A percentile compares a stretch with the other conserved stretches of the same genome.
Conservation (phyloP, 2,888 invertebrate genomes). For the Chymomyza procnemis region DNA sequence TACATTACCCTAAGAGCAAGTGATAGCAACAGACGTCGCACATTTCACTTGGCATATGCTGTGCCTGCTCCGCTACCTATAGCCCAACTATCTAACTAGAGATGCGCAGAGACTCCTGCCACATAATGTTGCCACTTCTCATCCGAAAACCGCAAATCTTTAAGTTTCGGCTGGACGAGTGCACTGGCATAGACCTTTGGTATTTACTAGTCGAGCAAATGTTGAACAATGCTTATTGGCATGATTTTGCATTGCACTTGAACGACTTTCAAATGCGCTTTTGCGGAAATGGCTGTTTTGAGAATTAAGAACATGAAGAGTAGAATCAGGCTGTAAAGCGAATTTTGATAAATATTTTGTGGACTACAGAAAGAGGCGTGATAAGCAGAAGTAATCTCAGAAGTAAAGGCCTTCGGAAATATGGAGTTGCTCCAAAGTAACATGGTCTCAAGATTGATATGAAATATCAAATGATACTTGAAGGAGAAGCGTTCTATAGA, state of each 20-base stretch:
- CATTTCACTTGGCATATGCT: constrained; percentile 53
- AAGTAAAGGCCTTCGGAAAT: too few relatives aligned
- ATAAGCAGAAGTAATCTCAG: too few relatives aligned
- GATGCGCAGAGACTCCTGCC: not conserved
- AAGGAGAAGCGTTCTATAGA: too few relatives aligned
- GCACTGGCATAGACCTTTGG: constrained; percentile 7
- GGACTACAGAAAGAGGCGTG: too few relatives aligned
- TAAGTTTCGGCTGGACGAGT: constrained; percentile 30
- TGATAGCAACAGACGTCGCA: constrained; percentile 37
- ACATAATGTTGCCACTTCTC: constrained; percentile 17
- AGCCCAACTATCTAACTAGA: constrained; percentile 2
- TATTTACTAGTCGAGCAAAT: constrained; percentile 24
- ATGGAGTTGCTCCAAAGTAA: too few relatives aligned
- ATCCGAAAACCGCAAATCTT: constrained; percentile 38
- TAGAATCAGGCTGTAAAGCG: too few relatives aligned
- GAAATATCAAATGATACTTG: too few relatives aligned
- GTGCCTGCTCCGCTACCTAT: not conserved
- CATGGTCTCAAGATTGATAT: too few relatives aligned
- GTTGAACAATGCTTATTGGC: not conserved
- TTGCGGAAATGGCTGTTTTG: too few relatives aligned
- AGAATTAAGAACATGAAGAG: too few relatives aligned
- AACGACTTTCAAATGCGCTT: too few relatives aligned
- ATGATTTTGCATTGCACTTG: not conserved
- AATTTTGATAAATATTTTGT: too few relatives aligned
- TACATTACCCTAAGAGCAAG: constrained; percentile 48